A percentile compares a stretch with the other conserved stretches of the same genome.
These are phyloP conservation scores for Heterotis niloticus DNA, from an alignment of 2,113 vertebrate species.

Conservation along the genomic window DNA sequence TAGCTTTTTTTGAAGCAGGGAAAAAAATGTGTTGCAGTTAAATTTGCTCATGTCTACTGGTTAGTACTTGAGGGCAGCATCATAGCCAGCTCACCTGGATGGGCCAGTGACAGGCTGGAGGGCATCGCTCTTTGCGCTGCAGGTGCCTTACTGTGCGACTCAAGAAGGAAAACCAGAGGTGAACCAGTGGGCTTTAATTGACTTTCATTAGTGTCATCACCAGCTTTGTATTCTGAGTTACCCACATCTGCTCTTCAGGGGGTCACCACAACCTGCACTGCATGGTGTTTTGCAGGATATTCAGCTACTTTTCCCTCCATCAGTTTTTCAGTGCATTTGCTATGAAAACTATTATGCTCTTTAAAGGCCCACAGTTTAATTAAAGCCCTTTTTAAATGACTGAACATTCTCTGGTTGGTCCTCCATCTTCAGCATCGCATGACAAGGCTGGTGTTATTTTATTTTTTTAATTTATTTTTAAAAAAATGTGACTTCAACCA, in stretches of 20 bases:
- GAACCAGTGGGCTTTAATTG: not conserved
- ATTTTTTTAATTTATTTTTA: too few relatives aligned
- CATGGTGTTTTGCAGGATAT: not conserved
- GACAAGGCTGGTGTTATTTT: constrained; percentile 64
- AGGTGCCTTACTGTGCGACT: constrained; percentile 3
- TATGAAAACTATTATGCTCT: not conserved
- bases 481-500: constrained; percentile 78
- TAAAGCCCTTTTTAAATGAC: not conserved
- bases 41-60: not conserved
- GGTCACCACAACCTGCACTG: not conserved
- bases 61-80: not conserved
- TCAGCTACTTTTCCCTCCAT: too few relatives aligned
- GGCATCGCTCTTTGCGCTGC: not conserved
- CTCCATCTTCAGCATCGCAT: constrained; percentile 53
- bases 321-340: too few relatives aligned
- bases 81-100: constrained; percentile 15
- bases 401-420: not conserved
- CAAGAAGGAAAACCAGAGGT: not conserved
- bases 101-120: not conserved
- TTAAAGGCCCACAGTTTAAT: not conserved
- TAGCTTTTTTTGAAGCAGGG: too few relatives aligned
- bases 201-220: too few relatives aligned
- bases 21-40: too few relatives aligned
- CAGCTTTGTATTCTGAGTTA: not conserved
- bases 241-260: not conserved